Base-by-base conservation (phyloP, 2,888 invertebrate genomes). In the Tryphoninae sp. region DNA sequence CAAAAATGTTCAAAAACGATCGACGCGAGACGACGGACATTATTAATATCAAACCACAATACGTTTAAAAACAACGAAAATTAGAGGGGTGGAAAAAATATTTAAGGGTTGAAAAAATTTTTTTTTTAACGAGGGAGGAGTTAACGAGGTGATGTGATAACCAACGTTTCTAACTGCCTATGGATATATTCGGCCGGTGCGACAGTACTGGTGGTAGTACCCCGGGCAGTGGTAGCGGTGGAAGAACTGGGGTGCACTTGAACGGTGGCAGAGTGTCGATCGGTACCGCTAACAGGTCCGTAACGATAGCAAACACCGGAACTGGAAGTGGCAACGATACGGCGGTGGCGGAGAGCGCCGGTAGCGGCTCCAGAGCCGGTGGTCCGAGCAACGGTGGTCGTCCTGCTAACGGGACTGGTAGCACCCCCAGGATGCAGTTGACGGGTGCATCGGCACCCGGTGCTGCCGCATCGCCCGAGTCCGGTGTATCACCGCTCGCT, bases 101-200 rank as follows among this genome's bases (percentile, higher is more conserved):
- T 58, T 49, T 26, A 19, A 11, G 2, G 11, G 22, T 9, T 1
- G 49, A 42, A 22, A 67, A 58, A 68, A 83, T 1, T 1, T 19
- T 19, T 19, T 19, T 19, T 1, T 1, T 2, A 58, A 23, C 40
- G 65, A 40, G 53, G 26, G 26, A 26, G 22, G 75, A 64, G 40
- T 49, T 77, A 65, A 51, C 58, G 81, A 72, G 85, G 86, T 87
- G 86, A 89, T 90, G 89, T 87, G 88, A 86, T 87, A 87, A 87
- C 89, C 87, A 84, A 89, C 89, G 89, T 87, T 89, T 86, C 3
- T 90, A 89, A 91, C 89, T 89, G 91, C 90, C 90, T 91, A 91
- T 92, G 92, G 92, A 92, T 91, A 91, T 91, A 91, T 92, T 91
- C 90, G 89, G 90, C 87, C 91, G 91, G 88, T 91, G 91, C 87